phyloP scores from a whole-genome alignment of 2,113 vertebrate species.

The Fulica atra region DNA sequence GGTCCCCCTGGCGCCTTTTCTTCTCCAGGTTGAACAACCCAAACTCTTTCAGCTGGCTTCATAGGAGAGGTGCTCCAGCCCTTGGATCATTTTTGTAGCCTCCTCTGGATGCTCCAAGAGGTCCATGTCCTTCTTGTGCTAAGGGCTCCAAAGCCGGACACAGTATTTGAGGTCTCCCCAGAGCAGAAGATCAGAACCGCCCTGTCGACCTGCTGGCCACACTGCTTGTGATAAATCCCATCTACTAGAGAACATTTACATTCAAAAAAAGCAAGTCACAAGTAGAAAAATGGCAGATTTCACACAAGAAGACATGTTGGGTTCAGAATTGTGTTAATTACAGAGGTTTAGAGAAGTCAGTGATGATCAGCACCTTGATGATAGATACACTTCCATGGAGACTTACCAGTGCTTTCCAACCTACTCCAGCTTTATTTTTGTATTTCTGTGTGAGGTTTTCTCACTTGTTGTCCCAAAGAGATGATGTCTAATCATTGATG shows the following conservation, averaged over 20 bases:
- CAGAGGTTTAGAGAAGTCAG: background rate
- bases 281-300: background rate
- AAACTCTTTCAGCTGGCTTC: too few species aligned
- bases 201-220: too few species aligned
- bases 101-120: too few species aligned
- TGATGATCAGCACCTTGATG: rapidly evolving
- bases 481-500: background rate
- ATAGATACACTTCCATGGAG: background rate
- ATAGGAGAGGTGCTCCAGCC: too few species aligned
- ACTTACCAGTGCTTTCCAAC: background rate
- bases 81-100: too few species aligned
- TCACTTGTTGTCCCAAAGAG: background rate
- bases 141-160: too few species aligned
- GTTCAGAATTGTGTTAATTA: background rate
- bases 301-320: background rate
- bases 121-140: too few species aligned
- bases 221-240: background rate
- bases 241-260: background rate
- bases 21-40: too few species aligned
- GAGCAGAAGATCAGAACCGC: too few species aligned
- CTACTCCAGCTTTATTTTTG: background rate
- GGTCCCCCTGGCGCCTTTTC: too few species aligned
- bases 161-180: too few species aligned
- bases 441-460: background rate
- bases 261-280: background rate